Evolutionary conservation across 2,888 invertebrate species (phyloP), one percentile per base, ranked within the genome.

Genomic region (Pammene fasciana): DNA sequence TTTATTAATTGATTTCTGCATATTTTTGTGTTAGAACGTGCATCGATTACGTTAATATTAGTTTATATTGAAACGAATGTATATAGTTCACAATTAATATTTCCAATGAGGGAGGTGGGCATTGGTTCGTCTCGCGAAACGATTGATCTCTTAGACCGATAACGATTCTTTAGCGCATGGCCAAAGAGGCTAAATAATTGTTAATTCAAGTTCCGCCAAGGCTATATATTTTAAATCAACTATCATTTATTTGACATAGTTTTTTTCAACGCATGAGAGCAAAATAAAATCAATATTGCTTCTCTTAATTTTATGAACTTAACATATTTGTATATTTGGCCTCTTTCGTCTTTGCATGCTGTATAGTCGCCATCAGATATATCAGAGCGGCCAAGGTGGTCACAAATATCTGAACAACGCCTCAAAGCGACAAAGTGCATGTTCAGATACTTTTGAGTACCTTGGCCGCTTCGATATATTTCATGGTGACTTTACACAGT

Each of bases 141-240:
- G 68, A 64, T 48, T 68, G 68, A 68, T 68, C 68, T 68, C 68
- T 68, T 64, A 36, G 59, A 59, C 68, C 68, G 68, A 68, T 68
- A 68, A 68, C 68, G 57, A 52, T 64, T 62, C 26, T 61, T 18
- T 14, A 38, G n/a, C 43, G 9, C 14, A 6, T 10, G 13, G 11
- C 13, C 36, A 60, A 11, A 36, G 48, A 48, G 48, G 60, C 48
- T n/a, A 36, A 46, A 60, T 60, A 41, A 52, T 6, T 7, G 26
- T 26, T 4, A 26, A 26, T 26, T 26, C 26, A 26, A 26, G 26
- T 26, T 26, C 26, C 26, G 26, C 26, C 26, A 26, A 26, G 1
- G 4, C 26, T 3, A 26, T 26, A 26, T 26, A 26, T 26, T 26
- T 26, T 26, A 26, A 26, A 26, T 26, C 26, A 26, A 26, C 26